Conservation (phyloP, 2,888 invertebrate species). For the Parasteatoda lunata region DNA sequence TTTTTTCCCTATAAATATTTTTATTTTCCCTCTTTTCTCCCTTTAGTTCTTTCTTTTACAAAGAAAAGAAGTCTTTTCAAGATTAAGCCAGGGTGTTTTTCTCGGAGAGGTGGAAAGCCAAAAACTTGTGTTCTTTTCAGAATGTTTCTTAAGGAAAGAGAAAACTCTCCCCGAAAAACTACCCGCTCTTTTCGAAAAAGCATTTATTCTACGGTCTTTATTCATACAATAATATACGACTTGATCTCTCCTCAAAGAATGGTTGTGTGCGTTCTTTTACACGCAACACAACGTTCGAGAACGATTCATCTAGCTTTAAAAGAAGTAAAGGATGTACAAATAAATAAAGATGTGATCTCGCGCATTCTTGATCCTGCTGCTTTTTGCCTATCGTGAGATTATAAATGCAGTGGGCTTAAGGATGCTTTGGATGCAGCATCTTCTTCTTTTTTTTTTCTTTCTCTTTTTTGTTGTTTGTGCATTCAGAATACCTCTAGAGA, state of each 20-base stretch:
- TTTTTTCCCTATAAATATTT: constrained; percentile 47
- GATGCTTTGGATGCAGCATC: constrained; percentile 12
- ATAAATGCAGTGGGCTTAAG: constrained; percentile 61
- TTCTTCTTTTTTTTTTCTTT: background rate
- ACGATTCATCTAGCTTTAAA: constrained; percentile 60
- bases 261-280: constrained; percentile 26
- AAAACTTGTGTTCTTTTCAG: constrained; percentile 24
- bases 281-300: constrained; percentile 22
- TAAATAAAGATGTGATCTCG: constrained; percentile 14
- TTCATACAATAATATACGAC: background rate
- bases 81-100: constrained; percentile 58
- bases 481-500: background rate
- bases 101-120: constrained; percentile 17
- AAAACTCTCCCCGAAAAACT: constrained; percentile 9
- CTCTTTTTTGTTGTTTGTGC: constrained; percentile 3
- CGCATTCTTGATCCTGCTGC: constrained; percentile 24
- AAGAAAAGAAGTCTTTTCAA: constrained; percentile 22
- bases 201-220: constrained; percentile 49
- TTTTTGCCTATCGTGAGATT: constrained; percentile 49
- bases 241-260: constrained; percentile 1
- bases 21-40: constrained; percentile 19
- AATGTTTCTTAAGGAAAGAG: constrained; percentile 15
- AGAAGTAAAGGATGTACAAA: background rate
- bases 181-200: constrained; percentile 17
- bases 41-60: constrained; percentile 8